Conservation (phyloP, 2,888 invertebrate species). For the Rhingia rostrata region DNA sequence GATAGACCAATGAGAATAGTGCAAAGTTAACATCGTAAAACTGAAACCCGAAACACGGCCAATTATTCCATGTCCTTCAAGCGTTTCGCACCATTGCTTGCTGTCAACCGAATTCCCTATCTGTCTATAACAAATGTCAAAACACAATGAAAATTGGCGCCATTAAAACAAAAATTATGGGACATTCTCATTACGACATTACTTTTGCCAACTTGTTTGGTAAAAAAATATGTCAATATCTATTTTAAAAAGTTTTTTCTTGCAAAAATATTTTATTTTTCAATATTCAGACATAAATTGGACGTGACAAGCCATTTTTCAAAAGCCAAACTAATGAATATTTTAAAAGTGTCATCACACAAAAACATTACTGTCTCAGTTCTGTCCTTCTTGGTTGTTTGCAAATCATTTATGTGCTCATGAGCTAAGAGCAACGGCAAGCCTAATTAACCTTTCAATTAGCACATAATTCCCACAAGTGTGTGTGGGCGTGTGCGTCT, state of each 20-base stretch:
- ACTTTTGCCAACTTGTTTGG: too few relatives aligned
- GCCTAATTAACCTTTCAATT: constrained; percentile 68
- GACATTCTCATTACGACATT: too few relatives aligned
- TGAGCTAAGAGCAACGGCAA: constrained; percentile 24
- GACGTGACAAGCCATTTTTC: neutral
- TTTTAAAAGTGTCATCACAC: neutral
- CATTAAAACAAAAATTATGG: too few relatives aligned
- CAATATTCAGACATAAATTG: neutral
- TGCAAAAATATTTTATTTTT: neutral
- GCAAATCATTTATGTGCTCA: constrained; percentile 50
- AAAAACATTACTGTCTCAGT: constrained; percentile 3
- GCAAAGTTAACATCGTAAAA: too few relatives aligned
- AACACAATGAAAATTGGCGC: too few relatives aligned
- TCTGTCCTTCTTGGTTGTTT: constrained; percentile 34
- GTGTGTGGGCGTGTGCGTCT: constrained; percentile 21
- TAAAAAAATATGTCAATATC: too few relatives aligned
- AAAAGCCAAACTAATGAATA: constrained; percentile 5
- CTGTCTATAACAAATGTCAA: too few relatives aligned
- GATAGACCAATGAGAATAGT: too few relatives aligned
- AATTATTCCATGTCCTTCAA: too few relatives aligned
- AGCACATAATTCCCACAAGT: constrained; percentile 43
- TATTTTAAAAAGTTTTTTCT: neutral
- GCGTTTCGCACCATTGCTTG: too few relatives aligned
- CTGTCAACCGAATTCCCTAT: too few relatives aligned
- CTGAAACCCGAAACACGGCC: too few relatives aligned